Conservation (phyloP, 2,113 vertebrate species). For the Istiophorus platypterus region DNA sequence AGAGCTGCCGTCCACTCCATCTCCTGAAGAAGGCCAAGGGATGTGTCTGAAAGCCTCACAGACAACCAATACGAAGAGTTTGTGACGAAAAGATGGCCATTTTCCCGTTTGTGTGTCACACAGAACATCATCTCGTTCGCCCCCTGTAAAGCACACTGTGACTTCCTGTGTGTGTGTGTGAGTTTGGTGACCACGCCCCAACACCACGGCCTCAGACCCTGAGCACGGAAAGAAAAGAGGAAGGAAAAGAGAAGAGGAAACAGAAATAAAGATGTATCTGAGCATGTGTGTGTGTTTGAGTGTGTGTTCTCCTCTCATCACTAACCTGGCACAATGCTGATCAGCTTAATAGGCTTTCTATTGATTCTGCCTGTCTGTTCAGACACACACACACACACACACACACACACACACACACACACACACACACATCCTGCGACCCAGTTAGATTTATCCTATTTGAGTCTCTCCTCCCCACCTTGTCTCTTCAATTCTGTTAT, state of each 20-base stretch:
- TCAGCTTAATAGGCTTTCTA: conserved; percentile 58
- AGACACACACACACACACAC: conserved; percentile 24
- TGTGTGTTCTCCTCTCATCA: conserved; percentile 7
- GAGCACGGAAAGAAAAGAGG: neutral
- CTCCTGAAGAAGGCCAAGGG: too few relatives aligned
- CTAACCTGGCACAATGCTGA: conserved; percentile 35
- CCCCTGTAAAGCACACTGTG: too few relatives aligned
- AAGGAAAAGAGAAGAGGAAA: neutral
- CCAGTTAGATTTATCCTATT: conserved; percentile 82
- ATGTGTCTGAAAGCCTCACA: too few relatives aligned
- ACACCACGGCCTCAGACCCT: too few relatives aligned
- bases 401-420: conserved; percentile 43
- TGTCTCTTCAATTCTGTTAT: conserved; percentile 72
- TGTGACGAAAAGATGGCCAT: too few relatives aligned
- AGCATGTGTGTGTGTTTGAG: neutral
- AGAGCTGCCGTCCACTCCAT: too few relatives aligned
- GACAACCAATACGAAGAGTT: too few relatives aligned
- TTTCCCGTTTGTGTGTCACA: too few relatives aligned
- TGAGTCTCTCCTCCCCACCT: conserved; percentile 72
- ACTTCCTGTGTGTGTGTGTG: too few relatives aligned
- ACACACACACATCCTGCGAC: conserved; percentile 67
- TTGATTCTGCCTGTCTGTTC: conserved; percentile 47
- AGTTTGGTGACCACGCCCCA: too few relatives aligned
- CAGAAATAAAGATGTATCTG: neutral
- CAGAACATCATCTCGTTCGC: too few relatives aligned